These are phyloP conservation scores for Poliocrania exsul DNA, from an alignment of 2,797 vertebrate genomes.

Conservation along the genomic window DNA sequence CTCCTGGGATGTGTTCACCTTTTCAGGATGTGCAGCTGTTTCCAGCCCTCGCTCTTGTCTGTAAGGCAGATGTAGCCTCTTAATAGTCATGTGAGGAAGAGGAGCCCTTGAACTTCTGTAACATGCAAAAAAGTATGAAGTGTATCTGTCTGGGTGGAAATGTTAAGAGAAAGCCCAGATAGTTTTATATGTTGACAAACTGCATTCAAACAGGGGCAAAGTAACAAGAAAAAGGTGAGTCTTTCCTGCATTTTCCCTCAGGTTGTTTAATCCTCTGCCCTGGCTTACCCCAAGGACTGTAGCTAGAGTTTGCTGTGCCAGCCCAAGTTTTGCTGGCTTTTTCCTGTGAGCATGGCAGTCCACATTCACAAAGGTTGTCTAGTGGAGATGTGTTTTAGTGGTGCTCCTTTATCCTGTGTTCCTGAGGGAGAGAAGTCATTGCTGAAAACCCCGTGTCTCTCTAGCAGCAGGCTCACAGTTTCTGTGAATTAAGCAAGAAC, in stretches of 20 bases:
- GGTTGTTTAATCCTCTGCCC: neutral
- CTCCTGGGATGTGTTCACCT: neutral
- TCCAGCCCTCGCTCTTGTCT: neutral
- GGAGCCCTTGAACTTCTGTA: neutral
- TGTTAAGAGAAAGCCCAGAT: neutral
- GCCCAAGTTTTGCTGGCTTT: neutral
- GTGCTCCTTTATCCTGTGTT: neutral
- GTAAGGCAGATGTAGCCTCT: neutral
- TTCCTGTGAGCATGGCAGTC: neutral
- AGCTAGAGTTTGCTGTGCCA: neutral
- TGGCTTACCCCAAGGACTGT: neutral
- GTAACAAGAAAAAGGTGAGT: neutral
- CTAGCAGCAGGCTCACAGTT: neutral
- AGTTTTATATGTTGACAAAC: neutral
- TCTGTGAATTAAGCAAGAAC: neutral
- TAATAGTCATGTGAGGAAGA: neutral
- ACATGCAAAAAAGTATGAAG: neutral
- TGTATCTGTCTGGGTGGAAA: neutral
- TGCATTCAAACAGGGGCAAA: neutral
- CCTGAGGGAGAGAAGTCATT: neutral
- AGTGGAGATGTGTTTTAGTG: neutral
- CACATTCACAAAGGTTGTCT: accelerated
- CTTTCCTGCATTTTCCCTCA: neutral
- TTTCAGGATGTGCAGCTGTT: neutral
- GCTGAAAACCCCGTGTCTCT: neutral